Percentiles rank a stretch among this genome's conserved stretches.
Conservation (phyloP, 2,797 vertebrate genomes). For the Hylomyscus alleni region DNA sequence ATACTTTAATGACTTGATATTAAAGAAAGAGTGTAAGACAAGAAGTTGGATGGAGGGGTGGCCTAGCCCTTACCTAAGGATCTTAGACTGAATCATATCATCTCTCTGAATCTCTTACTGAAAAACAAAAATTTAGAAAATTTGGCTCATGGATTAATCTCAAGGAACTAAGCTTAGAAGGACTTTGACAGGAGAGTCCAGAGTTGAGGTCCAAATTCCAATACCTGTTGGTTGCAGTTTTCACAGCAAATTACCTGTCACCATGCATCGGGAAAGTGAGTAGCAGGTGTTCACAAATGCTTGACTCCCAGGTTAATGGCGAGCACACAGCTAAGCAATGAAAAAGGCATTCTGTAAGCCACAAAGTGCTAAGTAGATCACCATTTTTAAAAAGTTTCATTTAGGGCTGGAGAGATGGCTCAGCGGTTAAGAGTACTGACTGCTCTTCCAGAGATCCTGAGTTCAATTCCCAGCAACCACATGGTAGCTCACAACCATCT, state of each 20-base stretch:
- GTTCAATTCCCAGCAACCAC: too few species aligned
- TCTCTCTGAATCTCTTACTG: neutral
- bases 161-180: neutral
- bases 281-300: neutral
- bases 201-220: neutral
- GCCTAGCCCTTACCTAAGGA: neutral
- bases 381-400: neutral
- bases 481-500: too few species aligned
- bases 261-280: conserved; percentile 9
- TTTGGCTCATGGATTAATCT: neutral
- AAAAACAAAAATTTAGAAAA: neutral
- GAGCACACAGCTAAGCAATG: neutral
- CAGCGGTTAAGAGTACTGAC: too few species aligned
- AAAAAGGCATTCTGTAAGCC: neutral
- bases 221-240: neutral
- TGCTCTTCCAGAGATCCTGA: too few species aligned
- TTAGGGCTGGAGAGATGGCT: neutral
- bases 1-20: neutral
- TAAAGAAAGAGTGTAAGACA: neutral
- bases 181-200: neutral
- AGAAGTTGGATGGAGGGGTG: neutral
- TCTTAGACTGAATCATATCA: neutral
- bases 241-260: neutral
- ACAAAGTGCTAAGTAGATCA: neutral
- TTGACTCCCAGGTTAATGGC: neutral